Evolutionary conservation across 2,797 vertebrate species (phyloP), one percentile per base, ranked within the genome.

Genomic region (Rhinogobio ventralis): DNA sequence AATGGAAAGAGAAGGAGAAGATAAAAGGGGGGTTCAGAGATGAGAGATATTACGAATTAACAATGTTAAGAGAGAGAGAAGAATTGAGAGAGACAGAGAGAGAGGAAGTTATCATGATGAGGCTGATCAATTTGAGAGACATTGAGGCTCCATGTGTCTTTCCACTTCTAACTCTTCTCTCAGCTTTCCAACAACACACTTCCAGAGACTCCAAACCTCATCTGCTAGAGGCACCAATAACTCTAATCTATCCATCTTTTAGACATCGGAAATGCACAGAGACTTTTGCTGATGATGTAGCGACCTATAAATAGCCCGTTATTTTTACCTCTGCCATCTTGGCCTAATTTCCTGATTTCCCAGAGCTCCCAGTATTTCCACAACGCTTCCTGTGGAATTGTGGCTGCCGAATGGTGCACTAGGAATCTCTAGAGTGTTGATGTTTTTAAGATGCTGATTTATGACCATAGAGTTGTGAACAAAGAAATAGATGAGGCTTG

Each of bases 301-400:
- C 74, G 49, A 53, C 68, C 93, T 95, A 96, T 94, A 94, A 95
- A 95, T 96, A 96, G 94, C 83, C 87, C 67, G 92, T 92, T 95
- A 95, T 95, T 95, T 95, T 95, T 95, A 95, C 91, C 91, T 90
- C 94, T 95, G 93, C 93, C 94, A 94, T 94, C 94, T 95, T 94
- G 93, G 92, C 94, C 94, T 95, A 91, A 91, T 95, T 95, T 94
- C 91, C 91, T 82, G 85, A 92, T 91, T 91, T 92, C 92, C 93
- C 83, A 79, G 66, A 64, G 83, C 83, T 85, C 83, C 91, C 71
- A 85, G 92, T 84, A 91, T 91, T 93, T 93, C 91, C 71, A 64
- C 62, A 83, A 91, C 78, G 87, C 91, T 93, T 93, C 90, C 88
- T 91, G 89, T 89, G 89, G 89, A 90, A 92, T 86, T 82, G 55